Conservation (phyloP, 2,113 vertebrate genomes). For the Dicerorhinus sumatrensis region DNA sequence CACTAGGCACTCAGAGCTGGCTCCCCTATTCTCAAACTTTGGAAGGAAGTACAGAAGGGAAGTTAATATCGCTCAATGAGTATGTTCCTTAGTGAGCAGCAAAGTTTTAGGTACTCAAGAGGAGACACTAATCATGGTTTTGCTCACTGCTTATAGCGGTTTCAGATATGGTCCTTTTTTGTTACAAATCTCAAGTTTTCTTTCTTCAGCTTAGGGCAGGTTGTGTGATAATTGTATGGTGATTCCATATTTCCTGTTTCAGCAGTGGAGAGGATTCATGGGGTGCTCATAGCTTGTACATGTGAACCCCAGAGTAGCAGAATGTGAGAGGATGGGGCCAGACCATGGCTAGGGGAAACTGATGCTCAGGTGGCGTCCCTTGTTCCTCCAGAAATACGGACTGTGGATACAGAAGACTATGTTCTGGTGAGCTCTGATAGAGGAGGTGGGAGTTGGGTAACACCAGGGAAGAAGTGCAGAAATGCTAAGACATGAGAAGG, state of each 20-base stretch:
- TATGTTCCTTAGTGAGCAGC: not conserved
- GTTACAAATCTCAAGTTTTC: not conserved
- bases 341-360: fast-evolving
- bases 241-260: not conserved
- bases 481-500: not conserved
- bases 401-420: not conserved
- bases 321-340: not conserved
- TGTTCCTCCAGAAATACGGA: not conserved
- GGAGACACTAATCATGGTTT: not conserved
- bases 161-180: not conserved
- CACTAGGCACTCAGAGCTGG: too few relatives aligned
- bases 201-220: not conserved
- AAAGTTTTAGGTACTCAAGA: not conserved
- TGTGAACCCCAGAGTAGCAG: not conserved
- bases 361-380: not conserved
- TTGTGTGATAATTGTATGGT: not conserved
- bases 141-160: not conserved
- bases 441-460: not conserved
- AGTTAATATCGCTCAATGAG: not conserved
- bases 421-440: not conserved
- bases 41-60: not conserved
- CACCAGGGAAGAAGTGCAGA: not conserved
- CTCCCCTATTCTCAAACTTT: not conserved
- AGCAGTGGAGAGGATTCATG: too few relatives aligned
- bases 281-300: not conserved